Base-by-base conservation (phyloP, 2,113 vertebrate genomes). In the Phylloscopus whistleri region DNA sequence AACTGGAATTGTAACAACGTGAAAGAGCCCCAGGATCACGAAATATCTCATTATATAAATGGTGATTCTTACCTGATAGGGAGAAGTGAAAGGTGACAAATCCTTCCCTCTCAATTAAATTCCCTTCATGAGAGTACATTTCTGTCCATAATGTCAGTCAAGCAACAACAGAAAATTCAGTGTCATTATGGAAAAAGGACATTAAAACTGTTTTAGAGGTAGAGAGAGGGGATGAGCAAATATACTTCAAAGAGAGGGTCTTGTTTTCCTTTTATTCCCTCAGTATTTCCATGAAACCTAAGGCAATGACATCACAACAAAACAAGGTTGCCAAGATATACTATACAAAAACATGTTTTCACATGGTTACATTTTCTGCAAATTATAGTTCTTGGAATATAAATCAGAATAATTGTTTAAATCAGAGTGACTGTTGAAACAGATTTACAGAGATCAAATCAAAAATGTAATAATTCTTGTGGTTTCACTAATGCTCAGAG, bases 381-480 rank as follows among this genome's bases (percentile, higher is more conserved):
- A 98, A 98, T 98, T 98, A 97, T 93, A 97, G 97, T 97, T 79
- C 98, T 98, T 97, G 96, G 97, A 98, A 96, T 98, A 98, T 98
- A 98, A 98, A 98, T 98, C 98, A 98, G 97, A 98, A 97, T 98
- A 98, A 98, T 98, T 98, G 98, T 98, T 98, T 98, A 98, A 98
- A 98, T 98, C 98, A 97, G 98, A 98, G 96, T 96, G 97, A 98
- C 98, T 98, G 98, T 96, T 98, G 97, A 98, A 98, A 98, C 97
- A 98, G 98, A 98, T 98, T 98, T 98, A 97, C 97, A 98, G 97
- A 97, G 97, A 98, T 98, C 98, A 98, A 98, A 98, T 98, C 97
- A 98, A 98, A 98, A 98, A 97, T 91, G 96, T 95, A 98, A 98
- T 98, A 98, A 98, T 98, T 98, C 97, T 97, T 98, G 98, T 94